Evolutionary conservation across 23 tunicate species (phyloP).

Genomic region (Botrylloides violaceus): DNA sequence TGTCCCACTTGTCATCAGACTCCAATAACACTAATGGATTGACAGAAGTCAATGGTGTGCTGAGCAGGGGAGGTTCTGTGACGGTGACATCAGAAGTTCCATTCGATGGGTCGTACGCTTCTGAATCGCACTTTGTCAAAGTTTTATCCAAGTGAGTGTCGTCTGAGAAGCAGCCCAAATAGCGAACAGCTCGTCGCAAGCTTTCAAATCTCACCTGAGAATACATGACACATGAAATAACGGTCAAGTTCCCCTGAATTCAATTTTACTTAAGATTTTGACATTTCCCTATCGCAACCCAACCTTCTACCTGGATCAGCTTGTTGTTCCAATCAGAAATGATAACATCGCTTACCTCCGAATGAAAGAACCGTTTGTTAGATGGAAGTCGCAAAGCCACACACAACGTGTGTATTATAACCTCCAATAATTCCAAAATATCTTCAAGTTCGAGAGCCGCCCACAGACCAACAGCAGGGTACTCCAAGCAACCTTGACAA

Average conservation of each 20-base stretch:
- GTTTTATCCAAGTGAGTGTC: neutral
- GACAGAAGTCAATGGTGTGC: neutral
- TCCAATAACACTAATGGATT: slow-evolving; percentile 1
- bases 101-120: neutral
- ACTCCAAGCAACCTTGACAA: slow-evolving; percentile 37
- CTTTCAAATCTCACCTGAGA: slow-evolving; percentile 45
- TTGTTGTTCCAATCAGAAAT: no score
- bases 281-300: no score
- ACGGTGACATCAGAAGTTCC: neutral
- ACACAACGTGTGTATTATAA: slow-evolving; percentile 36
- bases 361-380: slow-evolving; percentile 49
- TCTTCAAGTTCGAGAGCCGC: slow-evolving; percentile 9
- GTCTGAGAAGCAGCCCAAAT: slow-evolving; percentile 48
- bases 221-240: neutral
- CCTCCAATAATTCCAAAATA: slow-evolving; percentile 34
- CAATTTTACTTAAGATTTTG: no score
- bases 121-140: neutral
- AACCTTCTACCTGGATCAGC: no score
- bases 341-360: no score
- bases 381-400: slow-evolving; percentile 32
- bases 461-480: slow-evolving; percentile 35
- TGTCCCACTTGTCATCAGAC: slow-evolving; percentile 7
- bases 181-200: slow-evolving; percentile 26
- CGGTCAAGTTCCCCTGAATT: neutral
- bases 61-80: neutral